phyloP scores from a whole-genome alignment of 2,797 vertebrate genomes.

The Balearica regulorum region DNA sequence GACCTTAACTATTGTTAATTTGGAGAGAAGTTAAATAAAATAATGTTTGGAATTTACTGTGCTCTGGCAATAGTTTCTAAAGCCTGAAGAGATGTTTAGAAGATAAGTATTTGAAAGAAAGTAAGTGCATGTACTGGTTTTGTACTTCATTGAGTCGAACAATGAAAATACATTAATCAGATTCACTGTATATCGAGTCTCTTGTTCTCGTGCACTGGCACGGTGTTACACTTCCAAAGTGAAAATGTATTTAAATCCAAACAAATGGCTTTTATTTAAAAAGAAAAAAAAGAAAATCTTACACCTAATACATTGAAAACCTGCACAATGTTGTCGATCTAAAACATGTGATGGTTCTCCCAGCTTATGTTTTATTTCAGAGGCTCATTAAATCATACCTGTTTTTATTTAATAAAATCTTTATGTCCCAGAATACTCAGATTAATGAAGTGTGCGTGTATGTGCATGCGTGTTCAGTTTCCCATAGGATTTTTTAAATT shows the following conservation, averaged over 20 bases:
- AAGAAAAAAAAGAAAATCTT: neutral
- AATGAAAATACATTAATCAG: neutral
- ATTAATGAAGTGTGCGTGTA: slow-evolving; percentile 12
- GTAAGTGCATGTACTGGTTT: neutral
- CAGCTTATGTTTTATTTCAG: slow-evolving; percentile 28
- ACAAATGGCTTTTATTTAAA: slow-evolving; percentile 15
- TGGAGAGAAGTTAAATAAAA: neutral
- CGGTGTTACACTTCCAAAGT: neutral
- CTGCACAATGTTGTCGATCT: neutral
- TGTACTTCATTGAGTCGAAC: neutral
- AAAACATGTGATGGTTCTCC: slow-evolving; percentile 47
- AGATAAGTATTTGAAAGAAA: neutral
- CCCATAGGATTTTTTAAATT: neutral
- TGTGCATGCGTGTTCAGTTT: neutral
- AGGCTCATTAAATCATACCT: slow-evolving; percentile 26
- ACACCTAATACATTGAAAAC: slow-evolving; percentile 31
- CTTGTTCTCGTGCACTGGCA: neutral
- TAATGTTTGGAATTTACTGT: neutral
- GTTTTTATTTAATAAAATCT: slow-evolving; percentile 40
- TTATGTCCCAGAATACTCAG: neutral
- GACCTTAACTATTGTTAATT: neutral
- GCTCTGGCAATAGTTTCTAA: neutral
- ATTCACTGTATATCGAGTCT: neutral
- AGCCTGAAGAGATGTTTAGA: neutral
- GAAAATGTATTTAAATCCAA: neutral